These are phyloP conservation scores for Gorsachius magnificus DNA, from an alignment of 2,797 vertebrate species.

Conservation along the genomic window DNA sequence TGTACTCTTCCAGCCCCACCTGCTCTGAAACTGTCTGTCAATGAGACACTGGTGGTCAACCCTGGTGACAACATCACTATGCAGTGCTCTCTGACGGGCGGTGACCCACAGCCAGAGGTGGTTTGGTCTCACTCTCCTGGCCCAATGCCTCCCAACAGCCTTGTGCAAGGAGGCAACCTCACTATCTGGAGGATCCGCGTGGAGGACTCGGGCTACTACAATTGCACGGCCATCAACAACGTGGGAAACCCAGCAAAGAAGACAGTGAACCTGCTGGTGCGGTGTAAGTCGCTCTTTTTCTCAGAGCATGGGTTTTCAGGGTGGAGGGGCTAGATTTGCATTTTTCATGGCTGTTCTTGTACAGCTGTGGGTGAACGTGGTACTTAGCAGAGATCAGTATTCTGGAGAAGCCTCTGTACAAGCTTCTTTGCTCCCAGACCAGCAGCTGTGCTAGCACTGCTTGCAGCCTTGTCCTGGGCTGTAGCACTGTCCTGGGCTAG, in stretches of 20 bases:
- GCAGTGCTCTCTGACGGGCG: constrained; percentile 86
- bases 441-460: neutral
- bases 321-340: neutral
- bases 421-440: neutral
- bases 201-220: constrained; percentile 91
- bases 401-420: neutral
- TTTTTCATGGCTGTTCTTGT: neutral
- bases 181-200: constrained; percentile 84
- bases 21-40: constrained; percentile 90
- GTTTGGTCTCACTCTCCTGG: constrained; percentile 89
- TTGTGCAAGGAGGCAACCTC: constrained; percentile 83
- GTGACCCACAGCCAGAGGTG: constrained; percentile 87
- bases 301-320: neutral
- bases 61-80: constrained; percentile 90
- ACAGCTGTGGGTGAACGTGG: neutral
- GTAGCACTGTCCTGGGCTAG: neutral
- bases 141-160: constrained; percentile 82
- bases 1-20: constrained; percentile 83
- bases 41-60: constrained; percentile 93
- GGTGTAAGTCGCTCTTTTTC: constrained; percentile 80
- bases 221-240: constrained; percentile 94
- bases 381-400: neutral
- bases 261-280: constrained; percentile 90
- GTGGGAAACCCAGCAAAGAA: constrained; percentile 96
- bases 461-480: neutral